Conservation (phyloP, 2,797 vertebrate species). For the Diglossa cyanea region DNA sequence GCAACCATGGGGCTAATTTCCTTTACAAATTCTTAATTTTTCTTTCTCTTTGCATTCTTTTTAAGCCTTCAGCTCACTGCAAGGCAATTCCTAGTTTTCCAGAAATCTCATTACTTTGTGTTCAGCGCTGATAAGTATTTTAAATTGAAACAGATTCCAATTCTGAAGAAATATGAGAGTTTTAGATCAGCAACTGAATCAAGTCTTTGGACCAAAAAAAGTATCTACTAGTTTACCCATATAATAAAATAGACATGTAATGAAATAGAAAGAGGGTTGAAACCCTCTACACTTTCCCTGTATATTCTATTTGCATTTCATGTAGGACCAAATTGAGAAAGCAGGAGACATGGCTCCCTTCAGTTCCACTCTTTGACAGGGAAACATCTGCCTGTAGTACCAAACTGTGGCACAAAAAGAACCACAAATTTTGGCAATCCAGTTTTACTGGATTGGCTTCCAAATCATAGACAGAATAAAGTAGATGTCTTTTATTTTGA, state of each 20-base stretch:
- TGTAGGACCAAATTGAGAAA: background rate
- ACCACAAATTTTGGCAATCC: fast-evolving
- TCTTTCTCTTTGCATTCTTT: background rate
- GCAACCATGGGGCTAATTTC: background rate
- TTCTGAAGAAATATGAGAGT: background rate
- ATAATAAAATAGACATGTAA: background rate
- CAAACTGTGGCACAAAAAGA: background rate
- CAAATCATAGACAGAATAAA: background rate
- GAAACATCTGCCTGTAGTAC: background rate
- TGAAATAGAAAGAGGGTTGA: background rate
- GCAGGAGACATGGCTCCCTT: background rate
- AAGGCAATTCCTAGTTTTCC: background rate
- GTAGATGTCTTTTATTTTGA: background rate
- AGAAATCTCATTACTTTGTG: background rate
- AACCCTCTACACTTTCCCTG: background rate
- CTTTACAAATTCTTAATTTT: background rate
- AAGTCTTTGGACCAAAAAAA: background rate
- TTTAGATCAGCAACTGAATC: background rate
- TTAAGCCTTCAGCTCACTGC: background rate
- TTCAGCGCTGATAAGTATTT: background rate
- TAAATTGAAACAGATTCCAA: background rate
- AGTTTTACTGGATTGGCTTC: background rate
- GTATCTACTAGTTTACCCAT: background rate
- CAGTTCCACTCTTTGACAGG: background rate
- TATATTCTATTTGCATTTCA: background rate